phyloP scores from a whole-genome alignment of 2,888 invertebrate species.

The Amblyjoppa proteus region DNA sequence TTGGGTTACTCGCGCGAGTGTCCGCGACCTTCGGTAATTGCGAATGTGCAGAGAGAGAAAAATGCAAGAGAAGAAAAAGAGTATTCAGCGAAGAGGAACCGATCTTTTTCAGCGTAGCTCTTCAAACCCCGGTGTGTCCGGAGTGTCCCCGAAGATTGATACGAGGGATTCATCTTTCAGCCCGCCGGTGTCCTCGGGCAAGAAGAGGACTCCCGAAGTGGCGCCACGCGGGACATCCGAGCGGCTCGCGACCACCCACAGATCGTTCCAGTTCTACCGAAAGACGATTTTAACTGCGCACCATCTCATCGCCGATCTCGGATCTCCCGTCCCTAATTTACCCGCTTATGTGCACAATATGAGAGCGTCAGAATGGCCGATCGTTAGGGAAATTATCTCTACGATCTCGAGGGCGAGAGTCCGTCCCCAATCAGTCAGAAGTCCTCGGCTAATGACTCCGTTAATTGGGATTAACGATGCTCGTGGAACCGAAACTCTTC shows the following conservation, averaged over 20 bases:
- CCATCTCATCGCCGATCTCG: constrained; percentile 19
- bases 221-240: constrained; percentile 51
- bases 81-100: neutral
- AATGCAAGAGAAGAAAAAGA: neutral
- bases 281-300: constrained; percentile 40
- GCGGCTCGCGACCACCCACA: constrained; percentile 55
- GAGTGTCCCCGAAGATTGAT: constrained; percentile 37
- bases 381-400: constrained; percentile 18
- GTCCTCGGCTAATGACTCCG: constrained; percentile 17
- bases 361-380: neutral
- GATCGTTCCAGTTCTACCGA: constrained; percentile 37
- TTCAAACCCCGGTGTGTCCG: constrained; percentile 47
- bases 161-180: neutral
- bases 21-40: constrained; percentile 40
- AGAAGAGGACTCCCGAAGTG: constrained; percentile 32
- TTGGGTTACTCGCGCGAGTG: constrained; percentile 43
- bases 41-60: neutral
- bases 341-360: neutral
- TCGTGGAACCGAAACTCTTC: neutral
- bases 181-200: neutral
- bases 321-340: constrained; percentile 23
- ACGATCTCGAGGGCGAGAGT: neutral
- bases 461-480: constrained; percentile 32
- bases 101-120: constrained; percentile 1
- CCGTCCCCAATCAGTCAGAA: constrained; percentile 13